Percentiles rank a stretch among this genome's conserved stretches.
Conservation (phyloP, 2,888 invertebrate species). For the Apamea crenata region DNA sequence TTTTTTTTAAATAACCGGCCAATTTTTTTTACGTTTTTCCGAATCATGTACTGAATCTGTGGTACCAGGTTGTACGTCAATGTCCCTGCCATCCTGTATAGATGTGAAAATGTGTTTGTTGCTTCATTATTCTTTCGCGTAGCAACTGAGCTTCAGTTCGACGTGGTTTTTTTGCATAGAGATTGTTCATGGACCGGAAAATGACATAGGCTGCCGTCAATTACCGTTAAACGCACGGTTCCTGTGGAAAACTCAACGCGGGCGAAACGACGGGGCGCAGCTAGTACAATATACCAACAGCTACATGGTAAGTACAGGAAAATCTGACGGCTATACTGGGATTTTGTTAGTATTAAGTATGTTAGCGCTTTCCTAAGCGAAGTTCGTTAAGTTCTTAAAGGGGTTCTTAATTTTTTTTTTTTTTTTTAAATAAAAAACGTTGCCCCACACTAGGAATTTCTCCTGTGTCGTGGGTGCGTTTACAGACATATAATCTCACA, state of each 20-base stretch:
- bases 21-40: too few relatives aligned
- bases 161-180: neutral
- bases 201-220: neutral
- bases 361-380: neutral
- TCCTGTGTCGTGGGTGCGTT: too few relatives aligned
- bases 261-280: neutral
- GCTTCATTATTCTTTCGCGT: neutral
- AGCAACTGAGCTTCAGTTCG: neutral
- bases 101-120: neutral
- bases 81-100: neutral
- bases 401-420: neutral
- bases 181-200: neutral
- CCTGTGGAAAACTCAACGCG: neutral
- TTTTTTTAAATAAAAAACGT: too few relatives aligned
- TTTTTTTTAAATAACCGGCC: too few relatives aligned
- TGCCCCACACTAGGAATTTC: too few relatives aligned
- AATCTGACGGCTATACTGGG: neutral
- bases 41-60: neutral
- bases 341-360: neutral
- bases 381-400: conserved; percentile 20
- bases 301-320: neutral
- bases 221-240: neutral
- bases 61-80: neutral
- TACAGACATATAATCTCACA: too few relatives aligned
- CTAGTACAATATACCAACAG: neutral